Percentiles rank a stretch among this genome's conserved stretches.
These are phyloP conservation scores for Pempheris klunzingeri DNA, from an alignment of 2,797 vertebrate species.

Conservation along the genomic window DNA sequence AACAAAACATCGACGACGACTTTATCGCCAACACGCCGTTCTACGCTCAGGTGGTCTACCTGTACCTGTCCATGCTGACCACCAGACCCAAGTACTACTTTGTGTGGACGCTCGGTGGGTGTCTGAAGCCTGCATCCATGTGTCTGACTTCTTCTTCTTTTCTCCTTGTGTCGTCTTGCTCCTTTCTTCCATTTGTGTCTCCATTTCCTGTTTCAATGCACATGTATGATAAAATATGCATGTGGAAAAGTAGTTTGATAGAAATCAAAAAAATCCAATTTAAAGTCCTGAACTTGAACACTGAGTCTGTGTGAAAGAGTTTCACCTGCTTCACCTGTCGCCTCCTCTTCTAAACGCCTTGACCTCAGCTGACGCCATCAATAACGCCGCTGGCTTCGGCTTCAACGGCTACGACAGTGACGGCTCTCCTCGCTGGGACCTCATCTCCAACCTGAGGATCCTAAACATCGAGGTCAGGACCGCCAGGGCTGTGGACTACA, in stretches of 20 bases:
- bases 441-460: slow-evolving; percentile 94
- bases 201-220: neutral
- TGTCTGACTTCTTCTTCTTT: fast-evolving
- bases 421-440: slow-evolving; percentile 90
- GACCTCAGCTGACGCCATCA: slow-evolving; percentile 92
- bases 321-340: neutral
- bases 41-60: slow-evolving; percentile 88
- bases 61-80: slow-evolving; percentile 93
- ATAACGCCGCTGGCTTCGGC: slow-evolving; percentile 95
- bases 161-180: neutral
- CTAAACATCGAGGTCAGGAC: slow-evolving; percentile 89
- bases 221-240: neutral
- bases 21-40: slow-evolving; percentile 90
- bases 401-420: slow-evolving; percentile 91
- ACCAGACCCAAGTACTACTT: slow-evolving; percentile 97
- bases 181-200: neutral
- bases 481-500: neutral
- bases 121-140: neutral
- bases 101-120: slow-evolving; percentile 94
- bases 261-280: neutral
- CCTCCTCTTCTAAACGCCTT: neutral
- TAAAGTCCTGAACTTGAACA: too few species aligned
- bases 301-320: too few species aligned
- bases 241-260: neutral
- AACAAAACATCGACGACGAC: slow-evolving; percentile 90